These are phyloP conservation scores for Azemiops feae DNA, from an alignment of 2,113 vertebrate genomes.

Conservation along the genomic window DNA sequence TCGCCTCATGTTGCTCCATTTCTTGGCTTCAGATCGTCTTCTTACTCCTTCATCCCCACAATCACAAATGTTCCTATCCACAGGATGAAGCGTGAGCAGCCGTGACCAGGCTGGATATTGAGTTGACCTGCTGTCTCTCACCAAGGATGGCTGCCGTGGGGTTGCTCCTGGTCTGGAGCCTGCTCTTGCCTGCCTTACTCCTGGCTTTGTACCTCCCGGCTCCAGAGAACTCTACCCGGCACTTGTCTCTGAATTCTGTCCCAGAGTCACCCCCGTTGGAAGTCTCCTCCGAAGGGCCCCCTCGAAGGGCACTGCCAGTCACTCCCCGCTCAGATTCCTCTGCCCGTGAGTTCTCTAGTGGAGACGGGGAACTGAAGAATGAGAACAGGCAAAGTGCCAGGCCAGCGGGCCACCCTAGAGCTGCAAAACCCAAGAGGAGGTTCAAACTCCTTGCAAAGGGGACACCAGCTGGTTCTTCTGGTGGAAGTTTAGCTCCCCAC, in stretches of 20 bases:
- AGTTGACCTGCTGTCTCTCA: neutral
- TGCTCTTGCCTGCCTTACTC: constrained; percentile 16
- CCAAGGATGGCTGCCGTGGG: constrained; percentile 43
- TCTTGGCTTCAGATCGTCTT: neutral
- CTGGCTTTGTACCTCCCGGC: constrained; percentile 10
- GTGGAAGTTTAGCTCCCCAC: neutral
- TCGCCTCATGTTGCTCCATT: too few species aligned
- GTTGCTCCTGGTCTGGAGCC: constrained; percentile 12
- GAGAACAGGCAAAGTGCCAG: neutral
- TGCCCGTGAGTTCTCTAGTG: neutral
- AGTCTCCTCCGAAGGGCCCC: neutral
- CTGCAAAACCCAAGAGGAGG: neutral
- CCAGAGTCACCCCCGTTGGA: neutral
- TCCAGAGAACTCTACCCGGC: constrained; percentile 3
- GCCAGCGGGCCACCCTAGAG: neutral
- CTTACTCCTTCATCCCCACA: rapidly evolving
- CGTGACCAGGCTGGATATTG: neutral
- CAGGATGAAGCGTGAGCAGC: constrained; percentile 15
- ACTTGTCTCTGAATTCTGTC: neutral
- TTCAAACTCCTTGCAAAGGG: neutral
- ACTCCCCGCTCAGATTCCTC: neutral
- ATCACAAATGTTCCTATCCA: neutral
- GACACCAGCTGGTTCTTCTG: neutral
- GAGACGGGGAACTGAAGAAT: neutral
- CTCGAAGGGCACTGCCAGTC: neutral